Evolutionary conservation across 2,113 vertebrate genomes (phyloP).

Genomic region (Clarias macrocephalus): DNA sequence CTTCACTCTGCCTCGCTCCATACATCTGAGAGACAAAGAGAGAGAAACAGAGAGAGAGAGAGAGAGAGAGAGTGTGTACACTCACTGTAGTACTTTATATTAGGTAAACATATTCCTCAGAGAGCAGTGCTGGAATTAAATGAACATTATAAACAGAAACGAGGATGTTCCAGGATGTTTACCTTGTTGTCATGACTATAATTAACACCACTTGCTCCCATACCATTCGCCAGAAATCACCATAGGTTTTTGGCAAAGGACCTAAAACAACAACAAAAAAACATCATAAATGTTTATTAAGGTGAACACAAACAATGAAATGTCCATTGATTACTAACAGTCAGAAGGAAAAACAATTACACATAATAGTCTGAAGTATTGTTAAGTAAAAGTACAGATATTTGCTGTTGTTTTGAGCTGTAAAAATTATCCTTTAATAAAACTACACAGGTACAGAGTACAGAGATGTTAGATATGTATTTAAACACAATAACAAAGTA

Average conservation of each 20-base stretch:
- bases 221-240: conserved; percentile 80
- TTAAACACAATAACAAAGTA: too few species aligned
- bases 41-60: not conserved
- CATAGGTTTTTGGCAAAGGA: conserved; percentile 79
- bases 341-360: too few species aligned
- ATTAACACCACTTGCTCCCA: conserved; percentile 82
- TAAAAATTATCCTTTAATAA: too few species aligned
- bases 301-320: not conserved
- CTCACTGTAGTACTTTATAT: not conserved
- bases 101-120: not conserved
- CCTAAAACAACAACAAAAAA: conserved; percentile 60
- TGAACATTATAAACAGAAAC: not conserved
- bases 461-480: too few species aligned
- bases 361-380: too few species aligned
- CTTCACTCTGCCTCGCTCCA: conserved; percentile 76
- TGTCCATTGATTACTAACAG: not conserved
- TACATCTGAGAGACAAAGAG: conserved; percentile 65
- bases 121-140: not conserved
- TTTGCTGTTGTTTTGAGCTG: too few species aligned
- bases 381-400: too few species aligned
- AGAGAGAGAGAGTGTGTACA: conserved; percentile 6
- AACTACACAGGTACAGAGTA: too few species aligned
- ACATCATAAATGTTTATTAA: not conserved
- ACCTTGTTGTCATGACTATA: conserved; percentile 82
- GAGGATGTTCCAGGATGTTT: conserved; percentile 26